Base-by-base conservation (phyloP, 2,888 invertebrate species). In the Drosophila anomalata region DNA sequence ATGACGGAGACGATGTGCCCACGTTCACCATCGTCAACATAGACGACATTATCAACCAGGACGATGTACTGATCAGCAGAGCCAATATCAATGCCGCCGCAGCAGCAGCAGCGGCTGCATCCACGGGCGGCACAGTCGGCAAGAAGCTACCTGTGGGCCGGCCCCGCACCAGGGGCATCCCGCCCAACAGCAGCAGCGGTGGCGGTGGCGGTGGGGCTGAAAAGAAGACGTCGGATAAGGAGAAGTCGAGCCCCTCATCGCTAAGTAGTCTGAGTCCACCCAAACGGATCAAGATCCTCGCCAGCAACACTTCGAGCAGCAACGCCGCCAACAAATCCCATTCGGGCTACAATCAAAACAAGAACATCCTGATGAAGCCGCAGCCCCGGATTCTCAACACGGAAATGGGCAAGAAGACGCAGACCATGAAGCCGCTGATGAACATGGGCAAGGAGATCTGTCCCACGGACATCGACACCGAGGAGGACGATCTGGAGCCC, bases 1-100 rank as follows among this genome's bases (percentile, higher is more conserved):
- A 44, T 0, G 51, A 22, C 8, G 12, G 20, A 8, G 91, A 91
- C 53, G 91, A 91, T 53, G 90, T 90, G 89, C 91, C 91, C n/a
- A 92, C 92, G 8, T 92, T 92, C 57, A 92, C 92, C 24, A 92
- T 92, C 54, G 92, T 92, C 7, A 92, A 92, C 60, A 91, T 92
- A 9, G 89, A 91, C 67, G 91, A 92, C 62, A 92, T 92, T 56
- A 91, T 92, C 3, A 91, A 91, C 57, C 91, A 91, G 68, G 90
- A 90, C 3, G 91, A 91, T 75, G 89, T 90, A 39, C 83, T 90
- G 3, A 89, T 90, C 44, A 76, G 83, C 14, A 79, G 81, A 14
- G 51, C 77, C 24, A 68, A 76, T n/a, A 44, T 22, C 44, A 56
- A 63, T 9, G 58, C 62, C 41, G 33, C 22, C 36, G n/a, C 63